Conservation (phyloP, 2,797 vertebrate genomes). For the Galaxias olidus region DNA sequence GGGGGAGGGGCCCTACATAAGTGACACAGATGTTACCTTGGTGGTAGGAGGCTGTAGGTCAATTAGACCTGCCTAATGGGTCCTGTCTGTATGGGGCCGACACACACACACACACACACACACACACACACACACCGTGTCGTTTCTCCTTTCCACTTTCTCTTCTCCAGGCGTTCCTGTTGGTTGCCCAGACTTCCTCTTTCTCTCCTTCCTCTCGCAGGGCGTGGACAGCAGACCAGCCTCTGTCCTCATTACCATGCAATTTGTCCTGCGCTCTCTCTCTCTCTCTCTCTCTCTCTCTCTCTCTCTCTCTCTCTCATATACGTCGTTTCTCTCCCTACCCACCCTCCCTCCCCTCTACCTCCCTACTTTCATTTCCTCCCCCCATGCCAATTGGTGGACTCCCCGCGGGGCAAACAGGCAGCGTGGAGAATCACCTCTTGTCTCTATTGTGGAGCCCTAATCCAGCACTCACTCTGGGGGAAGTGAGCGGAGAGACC, state of each 20-base stretch:
- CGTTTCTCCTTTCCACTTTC: constrained; percentile 1
- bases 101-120: neutral
- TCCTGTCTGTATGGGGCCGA: constrained; percentile 13
- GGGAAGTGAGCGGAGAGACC: constrained; percentile 24
- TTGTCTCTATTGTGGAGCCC: constrained; percentile 50
- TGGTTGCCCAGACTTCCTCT: too few relatives aligned
- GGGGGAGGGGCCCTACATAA: constrained; percentile 34
- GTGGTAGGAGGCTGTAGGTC: constrained; percentile 66
- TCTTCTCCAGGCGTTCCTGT: too few relatives aligned
- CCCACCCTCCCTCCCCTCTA: constrained; percentile 33
- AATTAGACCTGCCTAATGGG: constrained; percentile 70
- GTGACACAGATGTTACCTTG: constrained; percentile 72
- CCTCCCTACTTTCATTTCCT: constrained; percentile 6
- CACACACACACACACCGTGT: neutral
- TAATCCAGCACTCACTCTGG: constrained; percentile 39
- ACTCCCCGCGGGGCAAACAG: constrained; percentile 12
- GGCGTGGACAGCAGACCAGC: too few relatives aligned
- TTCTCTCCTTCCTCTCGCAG: too few relatives aligned
- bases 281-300: neutral
- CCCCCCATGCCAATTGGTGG: constrained; percentile 35
- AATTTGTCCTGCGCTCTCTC: neutral
- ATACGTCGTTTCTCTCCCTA: constrained; percentile 15
- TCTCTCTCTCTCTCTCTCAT: constrained; percentile 1
- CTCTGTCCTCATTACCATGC: too few relatives aligned
- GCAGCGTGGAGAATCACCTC: constrained; percentile 54